phyloP scores from a whole-genome alignment of 2,888 invertebrate genomes.

The Margaritifera margaritifera region DNA sequence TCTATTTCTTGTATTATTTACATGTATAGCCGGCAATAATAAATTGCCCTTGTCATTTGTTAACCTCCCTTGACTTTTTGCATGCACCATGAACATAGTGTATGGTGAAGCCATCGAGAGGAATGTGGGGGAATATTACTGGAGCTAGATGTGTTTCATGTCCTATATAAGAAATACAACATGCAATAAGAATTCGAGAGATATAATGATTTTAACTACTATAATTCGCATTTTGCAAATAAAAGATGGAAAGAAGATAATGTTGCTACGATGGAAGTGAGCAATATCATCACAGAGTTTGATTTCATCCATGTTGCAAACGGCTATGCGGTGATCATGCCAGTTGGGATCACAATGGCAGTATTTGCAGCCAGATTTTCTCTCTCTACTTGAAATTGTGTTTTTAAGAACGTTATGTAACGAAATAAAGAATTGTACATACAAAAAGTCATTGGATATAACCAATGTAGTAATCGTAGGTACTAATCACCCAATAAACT shows the following conservation, averaged over 20 bases:
- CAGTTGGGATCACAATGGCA: slow-evolving; percentile 33
- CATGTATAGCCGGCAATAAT: no score
- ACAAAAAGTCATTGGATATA: no score
- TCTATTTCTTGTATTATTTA: no score
- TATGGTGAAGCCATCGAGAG: no score
- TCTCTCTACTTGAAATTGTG: not conserved
- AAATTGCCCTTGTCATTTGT: no score
- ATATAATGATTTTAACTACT: not conserved
- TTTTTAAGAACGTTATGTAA: not conserved
- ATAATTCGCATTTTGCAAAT: not conserved
- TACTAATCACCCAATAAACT: no score
- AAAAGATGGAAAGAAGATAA: slow-evolving; percentile 66
- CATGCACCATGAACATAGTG: no score
- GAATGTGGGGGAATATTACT: no score
- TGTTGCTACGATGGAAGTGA: slow-evolving; percentile 62
- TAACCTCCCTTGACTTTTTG: no score
- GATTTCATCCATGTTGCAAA: slow-evolving; percentile 53
- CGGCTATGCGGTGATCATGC: slow-evolving; percentile 58
- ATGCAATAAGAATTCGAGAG: not conserved
- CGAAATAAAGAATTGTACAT: no score
- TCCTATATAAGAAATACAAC: not conserved
- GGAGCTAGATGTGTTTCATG: not conserved
- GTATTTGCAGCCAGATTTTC: not conserved
- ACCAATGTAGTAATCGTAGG: no score
- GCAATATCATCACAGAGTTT: slow-evolving; percentile 45